Evolutionary conservation across 2,797 vertebrate species (phyloP), one percentile per base, ranked within the genome.

Genomic region (Neostethus bicornis): DNA sequence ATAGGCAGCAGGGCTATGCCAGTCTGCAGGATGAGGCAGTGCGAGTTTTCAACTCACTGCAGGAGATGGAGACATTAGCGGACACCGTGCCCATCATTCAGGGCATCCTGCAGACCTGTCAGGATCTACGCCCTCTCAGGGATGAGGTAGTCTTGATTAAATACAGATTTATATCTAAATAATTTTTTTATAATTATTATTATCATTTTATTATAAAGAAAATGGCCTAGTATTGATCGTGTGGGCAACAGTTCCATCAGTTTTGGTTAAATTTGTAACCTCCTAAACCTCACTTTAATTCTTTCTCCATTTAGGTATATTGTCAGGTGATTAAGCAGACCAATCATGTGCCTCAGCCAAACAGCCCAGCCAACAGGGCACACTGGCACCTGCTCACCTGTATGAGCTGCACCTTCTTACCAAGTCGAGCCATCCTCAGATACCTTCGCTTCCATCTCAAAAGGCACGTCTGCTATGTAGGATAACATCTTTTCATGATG

Each of bases 301-400:
- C 50, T 13, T 49, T 63, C 44, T 60, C 16, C 48, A 21, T 14
- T 7, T 7, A 91, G 89, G 94, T 96, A 5, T 97, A 97, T 73
- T 96, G 94, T 77, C 96, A 97, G 89, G 91, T 96, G 81, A 96
- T 97, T 89, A 97, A 97, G 77, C 96, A 97, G 86, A 96, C 95
- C 69, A 97, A 95, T 85, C 93, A 95, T 12, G 94, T 95, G 80
- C 94, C 94, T 4, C 94, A 96, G 69, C 94, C 95, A 51, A 95
- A 93, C 87, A 93, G 92, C 58, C 62, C 92, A 2, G 94, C 93
- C 52, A 96, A 95, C 81, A 88, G 94, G 23, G 94, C 95, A 10
- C 95, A 96, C 80, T 96, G 95, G 94, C 96, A 96, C 83, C 92
- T 96, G 56, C 94, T 97, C 79, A 91, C 94, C 42, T 96, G 94